Evolutionary conservation across 2,888 invertebrate genomes (phyloP).

Genomic region (Ichneumoninae sp.): DNA sequence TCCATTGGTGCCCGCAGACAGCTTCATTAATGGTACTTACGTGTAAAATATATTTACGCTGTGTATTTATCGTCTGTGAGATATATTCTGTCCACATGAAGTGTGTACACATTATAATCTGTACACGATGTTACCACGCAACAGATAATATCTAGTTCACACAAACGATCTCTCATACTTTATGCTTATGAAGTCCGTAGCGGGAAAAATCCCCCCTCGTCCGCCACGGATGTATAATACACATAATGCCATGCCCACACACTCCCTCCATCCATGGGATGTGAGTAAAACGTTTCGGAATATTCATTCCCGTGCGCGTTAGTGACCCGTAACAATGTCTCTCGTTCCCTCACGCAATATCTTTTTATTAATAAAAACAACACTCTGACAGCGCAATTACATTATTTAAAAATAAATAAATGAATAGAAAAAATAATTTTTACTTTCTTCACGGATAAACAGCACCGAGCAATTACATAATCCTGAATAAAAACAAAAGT

Average conservation of each 20-base stretch:
- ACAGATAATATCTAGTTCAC: slow-evolving; percentile 65
- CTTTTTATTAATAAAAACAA: not conserved
- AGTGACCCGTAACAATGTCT: not conserved
- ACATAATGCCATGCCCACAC: slow-evolving; percentile 25
- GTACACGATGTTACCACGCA: slow-evolving; percentile 63
- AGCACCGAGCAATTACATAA: not conserved
- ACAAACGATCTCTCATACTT: slow-evolving; percentile 60
- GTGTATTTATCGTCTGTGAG: slow-evolving; percentile 36
- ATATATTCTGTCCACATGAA: slow-evolving; percentile 62
- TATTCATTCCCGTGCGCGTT: not conserved
- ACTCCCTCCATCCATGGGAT: not conserved
- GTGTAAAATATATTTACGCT: slow-evolving; percentile 19
- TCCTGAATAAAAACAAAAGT: not conserved
- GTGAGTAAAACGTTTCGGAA: slow-evolving; percentile 12
- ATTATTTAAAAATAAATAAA: not conserved
- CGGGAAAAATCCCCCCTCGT: slow-evolving; percentile 41
- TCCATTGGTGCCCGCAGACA: not conserved
- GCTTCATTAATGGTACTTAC: slow-evolving; percentile 2
- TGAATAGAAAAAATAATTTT: not conserved
- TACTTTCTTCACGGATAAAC: not conserved
- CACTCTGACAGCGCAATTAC: not conserved
- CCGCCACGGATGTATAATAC: slow-evolving; percentile 25
- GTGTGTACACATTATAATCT: slow-evolving; percentile 62
- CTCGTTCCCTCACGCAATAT: not conserved
- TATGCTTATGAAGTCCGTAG: slow-evolving; percentile 41